Evolutionary conservation across 2,113 vertebrate genomes (phyloP).

Genomic region (Balaeniceps rex): DNA sequence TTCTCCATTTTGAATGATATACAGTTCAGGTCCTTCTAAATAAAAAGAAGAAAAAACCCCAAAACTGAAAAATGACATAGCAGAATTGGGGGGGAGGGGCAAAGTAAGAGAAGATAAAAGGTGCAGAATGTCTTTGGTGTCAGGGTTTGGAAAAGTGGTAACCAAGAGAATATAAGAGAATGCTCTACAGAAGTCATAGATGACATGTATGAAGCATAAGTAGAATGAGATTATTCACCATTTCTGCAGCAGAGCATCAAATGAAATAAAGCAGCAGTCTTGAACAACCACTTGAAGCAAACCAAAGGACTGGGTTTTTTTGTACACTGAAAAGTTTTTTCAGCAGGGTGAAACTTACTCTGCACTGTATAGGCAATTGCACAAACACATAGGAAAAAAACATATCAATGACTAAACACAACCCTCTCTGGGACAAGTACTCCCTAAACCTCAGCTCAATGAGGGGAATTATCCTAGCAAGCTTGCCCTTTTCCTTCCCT

Average conservation of each 20-base stretch:
- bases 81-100: neutral
- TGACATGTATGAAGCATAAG: fast-evolving
- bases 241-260: neutral
- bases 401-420: neutral
- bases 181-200: neutral
- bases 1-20: neutral
- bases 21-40: neutral
- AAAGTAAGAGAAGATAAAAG: neutral
- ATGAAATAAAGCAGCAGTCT: neutral
- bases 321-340: neutral
- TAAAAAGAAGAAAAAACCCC: neutral
- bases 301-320: neutral
- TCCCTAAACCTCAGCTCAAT: neutral
- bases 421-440: neutral
- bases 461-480: neutral
- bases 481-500: neutral
- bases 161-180: neutral
- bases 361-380: neutral
- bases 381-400: neutral
- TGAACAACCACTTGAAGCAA: neutral
- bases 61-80: fast-evolving
- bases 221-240: neutral
- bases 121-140: neutral
- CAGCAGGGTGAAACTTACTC: neutral
- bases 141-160: neutral